Percentiles rank a stretch among this genome's conserved stretches.
Evolutionary conservation across 2,113 vertebrate genomes (phyloP).

Genomic region (Archocentrus centrarchus): DNA sequence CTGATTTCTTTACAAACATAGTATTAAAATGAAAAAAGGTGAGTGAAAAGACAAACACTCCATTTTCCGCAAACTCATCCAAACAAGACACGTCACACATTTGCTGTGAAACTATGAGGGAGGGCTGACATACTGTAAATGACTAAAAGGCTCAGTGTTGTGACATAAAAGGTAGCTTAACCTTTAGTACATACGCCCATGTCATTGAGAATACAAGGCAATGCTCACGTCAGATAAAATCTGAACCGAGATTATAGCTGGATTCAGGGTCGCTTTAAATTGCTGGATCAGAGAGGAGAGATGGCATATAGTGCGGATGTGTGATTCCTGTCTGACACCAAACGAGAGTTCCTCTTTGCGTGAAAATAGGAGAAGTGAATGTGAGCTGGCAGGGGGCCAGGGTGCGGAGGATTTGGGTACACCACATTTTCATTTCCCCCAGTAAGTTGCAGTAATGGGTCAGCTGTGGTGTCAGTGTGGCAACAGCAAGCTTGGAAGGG

Average conservation of each 20-base stretch:
- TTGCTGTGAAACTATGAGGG: conserved; percentile 42
- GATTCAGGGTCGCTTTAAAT: neutral
- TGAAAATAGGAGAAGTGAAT: conserved; percentile 75
- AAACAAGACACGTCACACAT: conserved; percentile 51
- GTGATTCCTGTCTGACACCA: conserved; percentile 20
- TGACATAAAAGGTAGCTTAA: conserved; percentile 24
- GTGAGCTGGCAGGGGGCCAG: conserved; percentile 55
- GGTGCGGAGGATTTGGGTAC: conserved; percentile 59
- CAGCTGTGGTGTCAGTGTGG: conserved; percentile 39
- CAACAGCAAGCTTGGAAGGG: conserved; percentile 30
- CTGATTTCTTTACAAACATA: neutral
- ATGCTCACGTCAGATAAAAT: neutral
- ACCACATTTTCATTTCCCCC: conserved; percentile 78
- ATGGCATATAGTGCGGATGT: neutral
- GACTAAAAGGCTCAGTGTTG: conserved; percentile 12
- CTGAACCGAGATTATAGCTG: neutral
- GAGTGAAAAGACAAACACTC: conserved; percentile 28
- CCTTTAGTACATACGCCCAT: conserved; percentile 3
- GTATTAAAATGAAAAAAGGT: conserved; percentile 30
- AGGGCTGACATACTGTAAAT: conserved; percentile 42
- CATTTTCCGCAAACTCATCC: conserved; percentile 45
- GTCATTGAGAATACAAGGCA: neutral
- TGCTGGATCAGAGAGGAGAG: conserved; percentile 17
- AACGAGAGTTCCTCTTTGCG: conserved; percentile 64
- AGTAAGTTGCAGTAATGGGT: conserved; percentile 34